Evolutionary conservation across 2,113 vertebrate genomes (phyloP).

Genomic region (Hippotragus niger): DNA sequence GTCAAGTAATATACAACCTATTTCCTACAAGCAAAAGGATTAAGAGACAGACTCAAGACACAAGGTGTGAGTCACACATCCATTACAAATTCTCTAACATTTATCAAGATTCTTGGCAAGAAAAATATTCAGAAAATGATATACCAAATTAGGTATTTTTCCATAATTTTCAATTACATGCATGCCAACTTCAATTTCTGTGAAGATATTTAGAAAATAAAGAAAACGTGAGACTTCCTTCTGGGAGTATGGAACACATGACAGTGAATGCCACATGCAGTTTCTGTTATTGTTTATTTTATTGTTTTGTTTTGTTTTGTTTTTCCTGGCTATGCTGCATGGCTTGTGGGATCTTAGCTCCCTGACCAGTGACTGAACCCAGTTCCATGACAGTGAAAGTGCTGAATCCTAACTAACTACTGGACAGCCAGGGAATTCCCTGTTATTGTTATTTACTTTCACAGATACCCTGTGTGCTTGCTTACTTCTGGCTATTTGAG

Average conservation of each 20-base stretch:
- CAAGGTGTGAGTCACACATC: not conserved
- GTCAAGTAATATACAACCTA: not conserved
- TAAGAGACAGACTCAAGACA: not conserved
- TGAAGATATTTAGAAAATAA: not conserved
- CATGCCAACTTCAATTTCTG: not conserved
- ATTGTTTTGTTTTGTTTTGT: not conserved
- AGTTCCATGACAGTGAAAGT: not conserved
- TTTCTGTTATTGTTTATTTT: not conserved
- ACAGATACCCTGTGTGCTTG: not conserved
- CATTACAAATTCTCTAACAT: not conserved
- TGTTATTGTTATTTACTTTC: not conserved
- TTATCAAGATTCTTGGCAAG: not conserved
- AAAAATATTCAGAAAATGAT: not conserved
- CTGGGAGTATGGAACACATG: not conserved
- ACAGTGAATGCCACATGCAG: not conserved
- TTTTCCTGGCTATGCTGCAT: not conserved
- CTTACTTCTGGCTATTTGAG: not conserved
- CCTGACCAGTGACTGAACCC: not conserved
- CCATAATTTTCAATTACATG: not conserved
- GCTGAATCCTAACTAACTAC: not conserved
- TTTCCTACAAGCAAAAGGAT: not conserved
- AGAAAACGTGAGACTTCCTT: not conserved
- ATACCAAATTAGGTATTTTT: not conserved
- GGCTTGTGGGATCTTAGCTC: not conserved
- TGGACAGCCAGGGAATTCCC: not conserved